These are phyloP conservation scores for Okamejei kenojei DNA, from an alignment of 2,797 vertebrate genomes.

Conservation along the genomic window DNA sequence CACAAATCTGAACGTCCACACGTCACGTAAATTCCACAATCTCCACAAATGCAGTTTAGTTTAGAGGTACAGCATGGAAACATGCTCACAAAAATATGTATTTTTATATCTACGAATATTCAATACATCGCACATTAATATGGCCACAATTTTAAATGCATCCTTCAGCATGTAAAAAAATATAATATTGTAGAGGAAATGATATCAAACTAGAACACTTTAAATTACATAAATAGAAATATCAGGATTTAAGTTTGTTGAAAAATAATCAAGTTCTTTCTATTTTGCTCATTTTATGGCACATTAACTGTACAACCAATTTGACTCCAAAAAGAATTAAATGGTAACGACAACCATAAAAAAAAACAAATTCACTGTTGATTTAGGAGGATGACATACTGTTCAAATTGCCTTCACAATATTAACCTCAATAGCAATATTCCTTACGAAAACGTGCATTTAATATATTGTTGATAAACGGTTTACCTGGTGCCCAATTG, in stretches of 20 bases:
- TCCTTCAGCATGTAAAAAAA: no score
- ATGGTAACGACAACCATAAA: neutral
- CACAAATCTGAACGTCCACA: neutral
- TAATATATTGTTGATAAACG: neutral
- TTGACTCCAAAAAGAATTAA: neutral
- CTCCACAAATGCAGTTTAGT: neutral
- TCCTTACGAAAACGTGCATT: neutral
- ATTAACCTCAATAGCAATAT: no score
- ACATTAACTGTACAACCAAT: neutral
- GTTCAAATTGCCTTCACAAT: neutral
- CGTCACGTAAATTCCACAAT: neutral
- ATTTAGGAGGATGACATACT: no score
- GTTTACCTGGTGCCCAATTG: slow-evolving; percentile 10
- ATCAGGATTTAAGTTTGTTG: neutral
- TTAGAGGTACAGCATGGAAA: no score
- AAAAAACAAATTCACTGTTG: neutral
- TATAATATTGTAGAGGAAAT: neutral
- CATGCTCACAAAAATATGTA: neutral
- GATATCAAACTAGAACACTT: neutral
- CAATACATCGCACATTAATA: no score
- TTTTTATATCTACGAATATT: neutral
- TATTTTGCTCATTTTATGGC: neutral
- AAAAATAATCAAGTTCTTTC: neutral
- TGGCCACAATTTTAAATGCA: neutral
- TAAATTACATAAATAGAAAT: neutral